A percentile compares a stretch with the other conserved stretches of the same genome.
phyloP scores from a whole-genome alignment of 2,888 invertebrate genomes.

The Imbricaverruca yamaguchii region DNA sequence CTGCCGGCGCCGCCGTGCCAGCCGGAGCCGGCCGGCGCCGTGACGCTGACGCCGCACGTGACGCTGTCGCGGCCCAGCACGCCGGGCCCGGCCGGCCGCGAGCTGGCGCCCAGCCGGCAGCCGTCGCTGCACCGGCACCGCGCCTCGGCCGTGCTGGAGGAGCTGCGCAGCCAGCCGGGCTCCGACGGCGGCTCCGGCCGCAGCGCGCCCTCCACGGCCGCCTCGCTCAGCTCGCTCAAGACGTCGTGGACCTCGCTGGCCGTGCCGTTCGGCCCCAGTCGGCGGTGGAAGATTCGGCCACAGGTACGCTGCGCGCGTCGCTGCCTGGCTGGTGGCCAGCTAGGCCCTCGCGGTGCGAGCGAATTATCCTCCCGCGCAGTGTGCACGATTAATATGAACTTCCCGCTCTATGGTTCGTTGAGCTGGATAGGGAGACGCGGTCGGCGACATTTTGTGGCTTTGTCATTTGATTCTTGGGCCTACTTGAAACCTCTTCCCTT shows the following conservation, averaged over 20 bases:
- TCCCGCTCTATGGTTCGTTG: no score
- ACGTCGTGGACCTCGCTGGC: slow-evolving; percentile 1
- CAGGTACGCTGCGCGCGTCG: neutral
- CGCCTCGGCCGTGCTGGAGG: slow-evolving; percentile 16
- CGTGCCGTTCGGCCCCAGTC: neutral
- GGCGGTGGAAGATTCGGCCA: slow-evolving; percentile 10
- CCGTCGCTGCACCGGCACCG: slow-evolving; percentile 20
- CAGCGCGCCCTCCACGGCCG: neutral
- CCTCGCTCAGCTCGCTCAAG: neutral
- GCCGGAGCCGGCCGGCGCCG: neutral
- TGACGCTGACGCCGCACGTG: slow-evolving; percentile 20
- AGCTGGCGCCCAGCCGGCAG: neutral
- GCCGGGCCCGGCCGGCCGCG: neutral
- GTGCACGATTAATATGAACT: no score
- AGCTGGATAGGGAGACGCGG: no score
- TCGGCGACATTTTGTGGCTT: no score
- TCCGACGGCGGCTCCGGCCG: neutral
- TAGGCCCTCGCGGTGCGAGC: no score
- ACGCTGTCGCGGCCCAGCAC: slow-evolving; percentile 15
- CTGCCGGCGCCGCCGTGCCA: neutral
- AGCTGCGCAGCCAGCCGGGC: neutral
- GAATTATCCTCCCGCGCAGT: no score
- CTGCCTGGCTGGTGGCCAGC: no score
- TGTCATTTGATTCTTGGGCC: no score
- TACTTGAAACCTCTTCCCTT: no score